Base-by-base conservation (phyloP, 1,140 invertebrate genomes). In the Sminthurides bifidus region DNA sequence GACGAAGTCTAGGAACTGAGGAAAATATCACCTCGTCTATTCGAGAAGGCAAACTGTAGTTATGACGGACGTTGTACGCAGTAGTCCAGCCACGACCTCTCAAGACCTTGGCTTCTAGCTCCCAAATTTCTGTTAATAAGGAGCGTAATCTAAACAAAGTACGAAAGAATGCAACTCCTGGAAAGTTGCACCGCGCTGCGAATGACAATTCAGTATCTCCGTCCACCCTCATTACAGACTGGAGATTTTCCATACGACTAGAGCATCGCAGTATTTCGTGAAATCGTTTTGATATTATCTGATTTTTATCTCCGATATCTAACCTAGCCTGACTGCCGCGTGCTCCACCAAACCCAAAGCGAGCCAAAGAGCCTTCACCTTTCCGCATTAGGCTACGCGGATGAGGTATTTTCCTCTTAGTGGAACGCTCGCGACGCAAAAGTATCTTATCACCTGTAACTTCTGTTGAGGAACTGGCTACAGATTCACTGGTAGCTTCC, bases 21-120 rank as follows among this genome's bases (percentile, higher is more conserved):
- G 29, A 8, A 30, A 58, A 59, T 8, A 64, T 31, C 6, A 62
- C 46, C 65, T 81, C 82, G 54, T 83, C 82, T 0, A 89, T 75
- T 10, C 85, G 73, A 58, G 81, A 75, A 0, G 84, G 82, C 58
- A 78, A 81, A 3, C 83, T 81, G 60, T 82, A 87, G 59, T 81
- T 83, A 61, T 83, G 78, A n/a, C 82, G 76, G 1, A 86, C 72
- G 67, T 87, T 88, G 65, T 87, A 89, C 4, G 80, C 76, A 6
- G 84, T 87, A 63, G 87, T 71, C 85, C 85, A 90, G 19, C 82
- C 81, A 59, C 58, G 26, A 17, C 61, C 58, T 21, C 60, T 45
- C 1, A 37, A 54, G 19, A 67, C 27, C 19, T 59, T 59, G 0
- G 41, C 24, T 12, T 61, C 43, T 12, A 65, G 24, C 10, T 59